Evolutionary conservation across 2,797 vertebrate species (phyloP), one percentile per base, ranked within the genome.

Genomic region (Neostethus bicornis): DNA sequence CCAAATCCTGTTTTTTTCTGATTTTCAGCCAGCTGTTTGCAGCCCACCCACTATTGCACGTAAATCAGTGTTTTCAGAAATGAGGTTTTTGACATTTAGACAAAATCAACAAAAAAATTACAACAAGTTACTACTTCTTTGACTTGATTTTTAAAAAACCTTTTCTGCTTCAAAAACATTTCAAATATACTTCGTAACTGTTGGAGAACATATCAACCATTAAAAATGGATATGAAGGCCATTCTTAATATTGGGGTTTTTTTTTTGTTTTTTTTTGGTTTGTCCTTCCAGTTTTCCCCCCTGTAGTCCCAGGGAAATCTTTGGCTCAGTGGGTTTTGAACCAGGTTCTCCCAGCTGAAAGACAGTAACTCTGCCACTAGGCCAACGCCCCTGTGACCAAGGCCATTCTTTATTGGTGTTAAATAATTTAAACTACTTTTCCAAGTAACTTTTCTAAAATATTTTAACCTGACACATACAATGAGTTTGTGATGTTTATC

Each of bases 1-100:
- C 63, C 68, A 45, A 51, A 31, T 66, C 51, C 53, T 48, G 52
- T 51, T 59, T 55, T 50, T 66, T 14, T 69, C 54, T 69, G 60
- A 61, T 65, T 64, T n/a, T 61, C 60, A 43, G 10, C 50, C 55
- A 74, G 71, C 77, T 76, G 73, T 53, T 70, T 51, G 44, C 43
- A 56, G 46, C 1, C n/a, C 16, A 20, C 8, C 13, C 46, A 26
- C 12, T 13, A 37, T 17, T 32, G 50, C 29, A 55, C 26, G 39
- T 17, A 31, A 19, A 24, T 41, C 20, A 55, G 2, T 24, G 17
- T 61, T 21, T 56, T 61, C 2, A 52, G 6, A 70, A 25, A 31
- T 7, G 41, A 49, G n/a, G 7, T 38, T 35, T 7, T 2, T 34
- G 14, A 11, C 26, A 21, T 31, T 25, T 17, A 42, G 11, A 25